Evolutionary conservation across 2,113 vertebrate genomes (phyloP).

Genomic region (Cathartes aura): DNA sequence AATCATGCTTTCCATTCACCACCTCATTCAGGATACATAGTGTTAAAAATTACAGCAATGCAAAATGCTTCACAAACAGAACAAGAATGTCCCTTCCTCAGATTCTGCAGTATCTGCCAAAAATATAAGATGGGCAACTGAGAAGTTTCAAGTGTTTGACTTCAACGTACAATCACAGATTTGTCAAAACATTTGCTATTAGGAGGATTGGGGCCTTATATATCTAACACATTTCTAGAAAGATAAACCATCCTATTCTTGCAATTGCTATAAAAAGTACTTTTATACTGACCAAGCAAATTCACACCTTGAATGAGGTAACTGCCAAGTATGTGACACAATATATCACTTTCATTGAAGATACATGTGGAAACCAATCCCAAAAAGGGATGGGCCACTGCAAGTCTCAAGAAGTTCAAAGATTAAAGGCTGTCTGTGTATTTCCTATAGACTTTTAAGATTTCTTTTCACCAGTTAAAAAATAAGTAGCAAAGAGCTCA

Average conservation of each 20-base stretch:
- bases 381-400: background rate
- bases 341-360: background rate
- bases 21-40: background rate
- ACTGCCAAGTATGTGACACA: background rate
- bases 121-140: background rate
- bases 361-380: background rate
- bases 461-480: background rate
- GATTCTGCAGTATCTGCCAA: rapidly evolving
- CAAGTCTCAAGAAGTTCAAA: background rate
- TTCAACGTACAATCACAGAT: background rate
- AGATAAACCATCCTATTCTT: background rate
- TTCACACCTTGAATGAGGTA: background rate
- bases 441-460: background rate
- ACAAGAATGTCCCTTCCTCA: background rate
- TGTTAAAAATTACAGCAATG: background rate
- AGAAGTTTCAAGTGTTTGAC: background rate
- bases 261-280: background rate
- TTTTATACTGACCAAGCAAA: background rate
- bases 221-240: background rate
- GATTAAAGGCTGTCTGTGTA: background rate
- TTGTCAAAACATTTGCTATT: background rate
- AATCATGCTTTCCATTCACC: background rate
- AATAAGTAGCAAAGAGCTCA: background rate
- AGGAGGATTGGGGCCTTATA: background rate
- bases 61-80: background rate